Base-by-base conservation (phyloP, 2,888 invertebrate species). In the Disparrhopalites patrizii region DNA sequence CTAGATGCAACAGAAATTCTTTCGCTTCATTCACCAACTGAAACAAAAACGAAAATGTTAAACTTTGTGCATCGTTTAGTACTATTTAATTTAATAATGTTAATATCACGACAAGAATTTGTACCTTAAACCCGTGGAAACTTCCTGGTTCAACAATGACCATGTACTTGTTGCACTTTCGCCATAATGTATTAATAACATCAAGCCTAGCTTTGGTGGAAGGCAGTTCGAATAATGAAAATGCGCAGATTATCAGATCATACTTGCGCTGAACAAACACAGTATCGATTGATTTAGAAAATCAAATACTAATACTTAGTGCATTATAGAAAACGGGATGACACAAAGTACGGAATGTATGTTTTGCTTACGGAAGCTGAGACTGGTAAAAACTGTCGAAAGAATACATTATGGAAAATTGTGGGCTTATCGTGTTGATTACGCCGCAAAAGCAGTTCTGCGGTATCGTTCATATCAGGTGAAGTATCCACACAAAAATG, bases 401-500 rank as follows among this genome's bases (percentile, higher is more conserved):
- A 88, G 77, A 83, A 90, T 33, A 87, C 84, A 10, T 85, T 84
- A 77, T 83, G 85, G 1, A 86, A 73, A 1, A 83, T 80, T 70
- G 83, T 79, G 65, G 83, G 81, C 23, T 86, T 83, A 69, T 85
- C 84, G 25, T 85, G 85, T 76, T 83, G 84, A 2, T 89, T 88
- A 57, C 83, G 82, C 72, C 86, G 84, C 20, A 91, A 77, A 57
- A 95, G 83, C 0, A 86, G 79, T 68, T 87, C 84, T 0, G 92
- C 86, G 10, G 96, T 78, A 73, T 93, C 89, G 75, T 90, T 89
- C 91, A 96, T 94, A 25, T 86, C 81, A 0, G 81, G 77, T 0
- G 93, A 93, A 5, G 85, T 81, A 77, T 97, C 97, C 0, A 96
- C 89, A 77, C 90, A 89, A 74, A 88, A 88, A 78, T 90, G 91